Evolutionary conservation across 2,888 invertebrate genomes (phyloP), one percentile per base, ranked within the genome.

Genomic region (Frankliniella fusca): DNA sequence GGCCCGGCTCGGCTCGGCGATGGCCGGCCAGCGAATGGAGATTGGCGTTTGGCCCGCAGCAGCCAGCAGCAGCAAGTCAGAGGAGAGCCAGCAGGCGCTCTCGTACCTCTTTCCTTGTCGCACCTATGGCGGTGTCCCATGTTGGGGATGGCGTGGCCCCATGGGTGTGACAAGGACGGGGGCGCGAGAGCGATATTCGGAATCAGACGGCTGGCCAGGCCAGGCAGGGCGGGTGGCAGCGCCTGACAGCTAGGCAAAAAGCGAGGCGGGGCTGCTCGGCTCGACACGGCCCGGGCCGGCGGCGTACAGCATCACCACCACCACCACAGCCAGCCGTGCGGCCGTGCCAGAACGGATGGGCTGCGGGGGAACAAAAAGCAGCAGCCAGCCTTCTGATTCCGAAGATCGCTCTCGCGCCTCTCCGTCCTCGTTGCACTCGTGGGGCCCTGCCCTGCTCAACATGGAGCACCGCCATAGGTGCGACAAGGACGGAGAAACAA

Each of bases 311-410:
- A 76, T 27, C 70, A 23, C 70, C 54, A 54, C 20, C 2, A 38
- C 54, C 54, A 54, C 54, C 54, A 7, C 54, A 54, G 54, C 54
- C 50, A 50, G 15, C 12, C n/a, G n/a, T n/a, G n/a, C 5, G 38
- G 54, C 18, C 54, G 54, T 54, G 70, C 70, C 70, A 27, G 70
- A 76, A 76, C 70, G 70, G 70, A 27, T 27, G 70, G 38, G 38
- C 38, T 38, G 38, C 38, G 38, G 38, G 70, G 70, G 70, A 76
- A 76, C 70, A 27, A 76, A 76, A 76, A 76, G 70, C 70, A 23
- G 70, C 54, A 27, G 10, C n/a, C n/a, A n/a, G n/a, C n/a, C n/a
- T n/a, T n/a, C n/a, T n/a, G n/a, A n/a, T n/a, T n/a, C n/a, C n/a
- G n/a, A n/a, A n/a, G n/a, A n/a, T n/a, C n/a, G n/a, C n/a, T n/a